Percentiles rank a stretch among this genome's conserved stretches.
phyloP scores from a whole-genome alignment of 2,113 vertebrate species.

The Fulica atra region DNA sequence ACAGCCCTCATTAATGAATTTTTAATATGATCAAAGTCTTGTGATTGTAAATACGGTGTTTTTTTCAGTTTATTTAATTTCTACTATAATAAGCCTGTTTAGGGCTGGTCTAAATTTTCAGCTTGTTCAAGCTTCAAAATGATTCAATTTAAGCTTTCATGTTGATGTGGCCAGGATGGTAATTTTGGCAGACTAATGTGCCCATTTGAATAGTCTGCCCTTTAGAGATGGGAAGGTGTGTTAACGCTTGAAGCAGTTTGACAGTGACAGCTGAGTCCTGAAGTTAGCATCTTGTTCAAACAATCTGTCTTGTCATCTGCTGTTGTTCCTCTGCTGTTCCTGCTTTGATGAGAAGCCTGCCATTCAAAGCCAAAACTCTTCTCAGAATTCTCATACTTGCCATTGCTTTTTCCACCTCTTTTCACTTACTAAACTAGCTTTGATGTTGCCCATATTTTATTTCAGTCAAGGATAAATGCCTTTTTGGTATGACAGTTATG shows the following conservation, averaged over 20 bases:
- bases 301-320: rapidly evolving
- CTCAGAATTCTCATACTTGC: not conserved
- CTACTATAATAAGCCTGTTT: not conserved
- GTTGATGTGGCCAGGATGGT: not conserved
- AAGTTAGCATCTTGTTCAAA: not conserved
- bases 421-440: not conserved
- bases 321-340: not conserved
- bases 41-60: not conserved
- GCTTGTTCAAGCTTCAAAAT: not conserved
- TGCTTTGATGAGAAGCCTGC: not conserved
- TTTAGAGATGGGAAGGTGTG: not conserved
- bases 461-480: not conserved
- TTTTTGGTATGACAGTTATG: not conserved
- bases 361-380: not conserved
- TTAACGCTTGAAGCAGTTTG: not conserved
- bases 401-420: not conserved
- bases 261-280: not conserved
- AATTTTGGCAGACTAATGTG: not conserved
- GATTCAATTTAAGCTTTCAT: not conserved
- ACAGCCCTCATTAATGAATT: not conserved
- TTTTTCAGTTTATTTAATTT: not conserved
- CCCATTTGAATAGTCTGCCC: not conserved
- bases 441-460: not conserved
- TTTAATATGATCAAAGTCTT: not conserved
- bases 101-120: not conserved